A percentile compares a stretch with the other conserved stretches of the same genome.
Evolutionary conservation across 2,888 invertebrate species (phyloP).

Genomic region (Ormyrus thymus): DNA sequence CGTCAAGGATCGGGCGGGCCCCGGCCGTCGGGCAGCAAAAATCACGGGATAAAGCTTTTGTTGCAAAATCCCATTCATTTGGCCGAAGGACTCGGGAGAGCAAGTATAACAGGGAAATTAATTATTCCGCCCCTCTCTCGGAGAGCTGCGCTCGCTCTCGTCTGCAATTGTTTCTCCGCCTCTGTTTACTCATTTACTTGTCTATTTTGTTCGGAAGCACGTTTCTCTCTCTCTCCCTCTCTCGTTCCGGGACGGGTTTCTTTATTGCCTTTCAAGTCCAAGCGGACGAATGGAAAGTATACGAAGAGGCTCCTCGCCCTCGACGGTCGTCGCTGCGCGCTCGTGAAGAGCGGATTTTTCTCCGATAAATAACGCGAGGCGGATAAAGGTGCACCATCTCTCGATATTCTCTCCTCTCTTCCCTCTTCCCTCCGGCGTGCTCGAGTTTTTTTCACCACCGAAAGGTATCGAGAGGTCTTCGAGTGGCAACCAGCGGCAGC

Average conservation of each 20-base stretch:
- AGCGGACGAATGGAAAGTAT: conserved; percentile 33
- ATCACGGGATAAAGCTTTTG: too few species aligned
- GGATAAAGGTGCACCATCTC: not conserved
- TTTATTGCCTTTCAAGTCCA: conserved; percentile 26
- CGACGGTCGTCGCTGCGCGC: conserved; percentile 28
- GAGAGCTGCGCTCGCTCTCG: not conserved
- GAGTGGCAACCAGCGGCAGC: too few species aligned
- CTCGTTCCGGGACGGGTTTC: not conserved
- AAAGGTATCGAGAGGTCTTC: too few species aligned
- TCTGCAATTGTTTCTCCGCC: not conserved
- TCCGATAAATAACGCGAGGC: not conserved
- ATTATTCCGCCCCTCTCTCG: too few species aligned
- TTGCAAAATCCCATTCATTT: too few species aligned
- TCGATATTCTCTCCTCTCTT: not conserved
- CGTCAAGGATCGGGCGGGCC: too few species aligned
- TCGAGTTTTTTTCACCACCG: too few species aligned
- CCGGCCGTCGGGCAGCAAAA: too few species aligned
- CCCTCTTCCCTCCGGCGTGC: conserved; percentile 47
- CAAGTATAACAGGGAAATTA: too few species aligned
- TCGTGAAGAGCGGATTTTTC: conserved; percentile 24
- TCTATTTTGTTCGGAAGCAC: not conserved
- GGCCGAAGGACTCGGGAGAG: too few species aligned
- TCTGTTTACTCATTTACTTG: not conserved
- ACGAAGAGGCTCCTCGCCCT: conserved; percentile 32
- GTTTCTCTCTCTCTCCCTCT: not conserved